A percentile compares a stretch with the other conserved stretches of the same genome.
Conservation (phyloP, 1,140 invertebrate species). For the Lethrus apterus region DNA sequence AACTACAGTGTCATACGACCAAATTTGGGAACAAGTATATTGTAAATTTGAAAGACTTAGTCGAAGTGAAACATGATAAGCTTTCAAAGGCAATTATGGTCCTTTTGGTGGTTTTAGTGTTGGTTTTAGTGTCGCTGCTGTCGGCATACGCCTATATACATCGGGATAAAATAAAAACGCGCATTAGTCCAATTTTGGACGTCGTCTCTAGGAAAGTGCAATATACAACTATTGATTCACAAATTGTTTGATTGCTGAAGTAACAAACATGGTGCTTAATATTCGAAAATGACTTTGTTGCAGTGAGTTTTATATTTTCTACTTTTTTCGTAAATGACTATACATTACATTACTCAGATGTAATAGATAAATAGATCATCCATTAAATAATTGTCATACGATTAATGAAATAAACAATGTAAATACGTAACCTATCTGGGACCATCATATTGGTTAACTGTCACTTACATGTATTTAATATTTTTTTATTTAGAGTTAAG, state of each 20-base stretch:
- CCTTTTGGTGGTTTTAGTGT: slow-evolving; percentile 49
- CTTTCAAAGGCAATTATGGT: slow-evolving; percentile 46
- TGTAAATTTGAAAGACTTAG: slow-evolving; percentile 37
- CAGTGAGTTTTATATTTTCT: too few relatives aligned
- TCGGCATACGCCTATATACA: slow-evolving; percentile 54
- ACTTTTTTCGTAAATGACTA: too few relatives aligned
- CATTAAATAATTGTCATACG: too few relatives aligned
- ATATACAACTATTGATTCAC: slow-evolving; percentile 60
- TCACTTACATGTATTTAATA: too few relatives aligned
- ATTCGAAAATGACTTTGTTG: too few relatives aligned
- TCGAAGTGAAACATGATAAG: slow-evolving; percentile 38
- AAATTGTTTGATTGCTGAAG: slow-evolving; percentile 36
- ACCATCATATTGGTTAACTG: too few relatives aligned
- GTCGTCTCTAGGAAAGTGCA: slow-evolving; percentile 62
- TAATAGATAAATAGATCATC: too few relatives aligned
- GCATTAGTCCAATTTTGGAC: slow-evolving; percentile 56
- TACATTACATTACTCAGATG: too few relatives aligned
- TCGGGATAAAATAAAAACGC: slow-evolving; percentile 48
- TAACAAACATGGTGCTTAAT: too few relatives aligned
- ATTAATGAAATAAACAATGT: too few relatives aligned
- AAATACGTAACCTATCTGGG: too few relatives aligned
- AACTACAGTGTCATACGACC: slow-evolving; percentile 45
- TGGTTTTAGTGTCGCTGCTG: slow-evolving; percentile 48
- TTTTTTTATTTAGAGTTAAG: too few relatives aligned
- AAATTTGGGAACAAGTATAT: slow-evolving; percentile 36